phyloP scores from a whole-genome alignment of 2,888 invertebrate species.

The Willowsia nigromaculata region DNA sequence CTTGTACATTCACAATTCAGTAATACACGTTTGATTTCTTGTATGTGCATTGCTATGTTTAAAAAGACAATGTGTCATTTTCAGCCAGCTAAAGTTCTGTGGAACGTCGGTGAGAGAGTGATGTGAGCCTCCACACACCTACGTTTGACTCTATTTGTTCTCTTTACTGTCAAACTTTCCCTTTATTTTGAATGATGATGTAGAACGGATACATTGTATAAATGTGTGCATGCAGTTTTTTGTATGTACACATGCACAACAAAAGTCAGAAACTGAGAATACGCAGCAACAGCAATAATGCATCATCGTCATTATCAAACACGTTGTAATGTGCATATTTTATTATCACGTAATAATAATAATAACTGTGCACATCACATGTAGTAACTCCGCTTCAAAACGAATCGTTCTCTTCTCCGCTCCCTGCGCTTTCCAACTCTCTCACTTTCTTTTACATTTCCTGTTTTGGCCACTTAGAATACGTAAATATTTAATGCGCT shows the following conservation, averaged over 20 bases:
- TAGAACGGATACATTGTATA: not conserved
- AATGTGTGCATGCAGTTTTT: not conserved
- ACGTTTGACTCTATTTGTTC: not conserved
- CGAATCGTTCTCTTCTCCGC: not conserved
- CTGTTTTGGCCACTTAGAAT: slow-evolving; percentile 59
- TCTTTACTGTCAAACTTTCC: slow-evolving; percentile 30
- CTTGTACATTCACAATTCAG: too few species aligned
- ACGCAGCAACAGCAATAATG: not conserved
- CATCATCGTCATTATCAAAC: slow-evolving; percentile 3
- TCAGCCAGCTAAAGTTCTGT: not conserved
- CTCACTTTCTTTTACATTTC: slow-evolving; percentile 13
- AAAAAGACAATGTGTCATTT: not conserved
- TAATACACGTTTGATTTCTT: too few species aligned
- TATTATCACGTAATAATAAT: not conserved
- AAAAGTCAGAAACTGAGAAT: not conserved
- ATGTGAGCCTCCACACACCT: not conserved
- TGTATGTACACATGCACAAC: not conserved
- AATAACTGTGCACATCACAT: not conserved
- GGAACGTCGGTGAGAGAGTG: not conserved
- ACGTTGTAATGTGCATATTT: not conserved
- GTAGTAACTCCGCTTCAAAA: not conserved
- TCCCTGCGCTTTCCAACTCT: not conserved
- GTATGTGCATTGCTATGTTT: not conserved
- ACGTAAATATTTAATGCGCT: slow-evolving; percentile 54
- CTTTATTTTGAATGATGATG: slow-evolving; percentile 35